Evolutionary conservation across 2,113 vertebrate species (phyloP).

Genomic region (Scomber japonicus): DNA sequence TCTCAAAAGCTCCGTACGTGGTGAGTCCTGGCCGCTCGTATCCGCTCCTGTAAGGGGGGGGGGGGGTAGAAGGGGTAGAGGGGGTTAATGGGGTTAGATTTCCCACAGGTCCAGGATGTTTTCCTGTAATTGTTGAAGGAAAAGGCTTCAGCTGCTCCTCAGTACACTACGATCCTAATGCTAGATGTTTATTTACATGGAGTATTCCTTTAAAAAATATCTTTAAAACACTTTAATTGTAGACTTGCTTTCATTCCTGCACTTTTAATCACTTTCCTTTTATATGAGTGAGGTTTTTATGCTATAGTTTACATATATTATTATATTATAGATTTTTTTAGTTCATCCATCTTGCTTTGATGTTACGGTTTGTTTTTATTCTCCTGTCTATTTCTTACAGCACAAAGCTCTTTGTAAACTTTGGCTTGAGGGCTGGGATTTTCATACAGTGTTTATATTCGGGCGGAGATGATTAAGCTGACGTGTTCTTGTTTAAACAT

Average conservation of each 20-base stretch:
- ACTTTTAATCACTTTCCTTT: neutral
- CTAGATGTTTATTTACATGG: neutral
- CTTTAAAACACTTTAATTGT: too few species aligned
- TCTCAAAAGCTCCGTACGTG: conserved; percentile 57
- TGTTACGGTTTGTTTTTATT: neutral
- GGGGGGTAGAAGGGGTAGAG: too few species aligned
- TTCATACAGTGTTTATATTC: neutral
- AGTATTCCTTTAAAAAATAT: too few species aligned
- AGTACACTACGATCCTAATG: neutral
- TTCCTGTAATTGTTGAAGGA: conserved; percentile 49
- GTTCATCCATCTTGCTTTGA: neutral
- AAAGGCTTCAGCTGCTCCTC: conserved; percentile 5
- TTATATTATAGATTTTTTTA: neutral
- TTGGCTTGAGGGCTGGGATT: neutral
- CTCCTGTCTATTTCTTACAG: neutral
- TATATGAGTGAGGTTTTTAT: neutral
- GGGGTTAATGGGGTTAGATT: neutral
- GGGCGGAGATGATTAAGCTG: too few species aligned
- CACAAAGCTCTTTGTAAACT: conserved; percentile 2
- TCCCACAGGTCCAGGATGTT: conserved; percentile 53
- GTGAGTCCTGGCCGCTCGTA: conserved; percentile 67
- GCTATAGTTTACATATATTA: too few species aligned
- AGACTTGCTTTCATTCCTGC: too few species aligned
- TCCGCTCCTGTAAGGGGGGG: neutral
- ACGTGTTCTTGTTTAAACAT: too few species aligned